Base-by-base conservation (phyloP, 2,888 invertebrate species). In the Drosophila bunnanda region DNA sequence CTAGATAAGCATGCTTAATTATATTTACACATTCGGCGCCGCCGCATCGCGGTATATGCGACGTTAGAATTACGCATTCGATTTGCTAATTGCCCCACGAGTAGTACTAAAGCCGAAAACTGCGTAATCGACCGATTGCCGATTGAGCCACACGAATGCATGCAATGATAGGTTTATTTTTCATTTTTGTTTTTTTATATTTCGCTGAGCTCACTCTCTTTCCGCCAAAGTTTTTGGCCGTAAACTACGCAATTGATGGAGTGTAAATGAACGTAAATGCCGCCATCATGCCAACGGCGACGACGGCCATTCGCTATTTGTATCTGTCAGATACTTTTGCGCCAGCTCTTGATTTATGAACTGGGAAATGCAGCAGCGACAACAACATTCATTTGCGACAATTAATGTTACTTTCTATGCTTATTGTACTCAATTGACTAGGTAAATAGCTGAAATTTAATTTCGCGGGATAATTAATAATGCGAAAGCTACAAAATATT, bases 211-310 rank as follows among this genome's bases (percentile, higher is more conserved):
- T 25, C 17, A 36, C 46, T 9, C 34, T 25, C 57, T 15, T 17
- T 15, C 12, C 12, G 1, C 28, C 6, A 22, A 34, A 52, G 34
- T 34, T 44, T 55, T 65, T 28, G 52, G 77, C 70, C 57, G 73
- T 66, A 70, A 88, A 88, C 84, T 80, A 88, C 88, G 86, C 88
- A 86, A 77, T 88, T 83, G 88, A 81, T 86, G 86, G 77, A 81
- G 79, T 80, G 82, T 77, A 78, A 85, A 80, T 88, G 78, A 80
- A 80, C 85, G 80, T 77, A 77, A 85, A 70, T 76, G 82, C 61
- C 69, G 82, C 76, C 77, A 82, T 82, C 74, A 84, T 67, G 69
- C 56, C 22, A 20, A 34, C 39, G 13, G n/a, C 52, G 38, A 38
- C 46, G 58, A 68, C 55, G 61, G 34, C 65, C 75, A 76, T 72